Evolutionary conservation across 2,113 vertebrate genomes (phyloP).

Genomic region (Crotophaga sulcirostris): DNA sequence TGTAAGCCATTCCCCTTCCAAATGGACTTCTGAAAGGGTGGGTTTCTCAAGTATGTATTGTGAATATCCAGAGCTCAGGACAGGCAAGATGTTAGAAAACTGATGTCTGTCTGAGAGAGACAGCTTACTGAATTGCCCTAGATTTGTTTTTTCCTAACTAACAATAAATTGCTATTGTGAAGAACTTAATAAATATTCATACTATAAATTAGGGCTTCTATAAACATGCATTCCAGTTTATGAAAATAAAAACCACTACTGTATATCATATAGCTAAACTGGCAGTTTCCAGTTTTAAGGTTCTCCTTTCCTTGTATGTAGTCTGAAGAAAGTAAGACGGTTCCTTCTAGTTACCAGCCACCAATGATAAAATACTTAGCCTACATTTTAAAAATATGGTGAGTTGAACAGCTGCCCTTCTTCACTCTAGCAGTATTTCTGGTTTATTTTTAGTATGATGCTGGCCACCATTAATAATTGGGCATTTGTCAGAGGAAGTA

Average conservation of each 20-base stretch:
- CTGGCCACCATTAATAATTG: neutral
- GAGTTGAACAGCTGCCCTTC: neutral
- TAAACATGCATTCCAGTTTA: neutral
- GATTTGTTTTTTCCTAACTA: neutral
- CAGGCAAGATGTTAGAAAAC: neutral
- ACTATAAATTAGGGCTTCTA: neutral
- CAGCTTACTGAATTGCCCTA: neutral
- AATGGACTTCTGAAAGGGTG: neutral
- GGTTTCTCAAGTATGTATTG: neutral
- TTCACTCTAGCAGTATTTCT: neutral
- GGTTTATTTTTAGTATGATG: neutral
- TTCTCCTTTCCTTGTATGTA: neutral
- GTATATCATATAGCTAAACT: neutral
- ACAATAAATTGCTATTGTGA: neutral
- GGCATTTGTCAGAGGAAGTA: neutral
- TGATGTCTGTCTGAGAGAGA: neutral
- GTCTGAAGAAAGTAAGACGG: neutral
- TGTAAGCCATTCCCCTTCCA: neutral
- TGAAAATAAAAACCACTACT: neutral
- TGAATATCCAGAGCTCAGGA: neutral
- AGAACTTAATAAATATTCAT: neutral
- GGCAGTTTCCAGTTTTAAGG: neutral
- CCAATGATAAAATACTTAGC: neutral
- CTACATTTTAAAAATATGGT: accelerated
- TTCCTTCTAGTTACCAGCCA: neutral